These are phyloP conservation scores for Epinotia brunnichana DNA, from an alignment of 2,888 invertebrate species.

Conservation along the genomic window DNA sequence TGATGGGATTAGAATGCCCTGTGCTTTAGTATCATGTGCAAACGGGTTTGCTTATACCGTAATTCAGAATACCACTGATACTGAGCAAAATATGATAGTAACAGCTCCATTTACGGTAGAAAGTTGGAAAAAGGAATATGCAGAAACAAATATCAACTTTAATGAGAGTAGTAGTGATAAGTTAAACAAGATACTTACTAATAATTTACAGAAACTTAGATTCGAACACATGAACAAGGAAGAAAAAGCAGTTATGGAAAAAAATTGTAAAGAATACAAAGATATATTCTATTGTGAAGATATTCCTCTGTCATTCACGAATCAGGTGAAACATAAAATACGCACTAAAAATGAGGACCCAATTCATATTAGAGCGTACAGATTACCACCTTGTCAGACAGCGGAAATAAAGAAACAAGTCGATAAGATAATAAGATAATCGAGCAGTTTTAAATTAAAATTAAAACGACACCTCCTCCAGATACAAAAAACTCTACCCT, in stretches of 20 bases:
- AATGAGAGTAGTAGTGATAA: no score
- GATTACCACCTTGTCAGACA: neutral
- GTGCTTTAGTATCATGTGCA: constrained; percentile 21
- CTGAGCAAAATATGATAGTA: constrained; percentile 10
- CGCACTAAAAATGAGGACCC: constrained; percentile 22
- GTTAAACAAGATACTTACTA: no score
- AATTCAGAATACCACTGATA: constrained; percentile 40
- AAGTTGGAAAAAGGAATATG: no score
- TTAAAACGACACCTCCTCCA: no score
- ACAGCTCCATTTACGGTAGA: constrained; percentile 33
- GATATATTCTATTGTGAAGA: constrained; percentile 45
- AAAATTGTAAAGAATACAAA: constrained; percentile 42
- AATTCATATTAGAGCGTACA: neutral
- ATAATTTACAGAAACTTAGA: constrained; percentile 28
- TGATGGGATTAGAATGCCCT: constrained; percentile 31
- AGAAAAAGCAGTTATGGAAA: constrained; percentile 25
- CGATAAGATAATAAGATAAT: no score
- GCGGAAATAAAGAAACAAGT: neutral
- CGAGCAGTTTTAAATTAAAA: no score
- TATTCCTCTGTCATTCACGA: constrained; percentile 32
- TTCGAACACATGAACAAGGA: constrained; percentile 46
- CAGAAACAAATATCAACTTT: no score
- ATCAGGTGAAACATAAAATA: constrained; percentile 45
- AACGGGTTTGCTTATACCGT: constrained; percentile 44
- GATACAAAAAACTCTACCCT: no score